phyloP scores from a whole-genome alignment of 1,140 invertebrate species.

The Drosophila quadrilineata region DNA sequence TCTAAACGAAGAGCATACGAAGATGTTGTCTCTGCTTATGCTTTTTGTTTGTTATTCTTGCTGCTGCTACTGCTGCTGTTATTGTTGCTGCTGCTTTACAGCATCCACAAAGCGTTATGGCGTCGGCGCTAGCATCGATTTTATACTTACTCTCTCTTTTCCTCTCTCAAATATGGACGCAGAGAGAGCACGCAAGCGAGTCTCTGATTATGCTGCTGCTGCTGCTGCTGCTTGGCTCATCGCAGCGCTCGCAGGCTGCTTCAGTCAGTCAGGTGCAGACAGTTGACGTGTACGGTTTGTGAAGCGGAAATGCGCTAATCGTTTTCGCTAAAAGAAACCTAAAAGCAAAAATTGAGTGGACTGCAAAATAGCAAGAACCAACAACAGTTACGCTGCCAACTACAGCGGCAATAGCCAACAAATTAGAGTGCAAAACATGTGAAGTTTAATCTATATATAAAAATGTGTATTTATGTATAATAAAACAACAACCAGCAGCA shows the following conservation, averaged over 20 bases:
- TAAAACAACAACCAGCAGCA: constrained; percentile 11
- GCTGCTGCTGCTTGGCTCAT: not conserved
- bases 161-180: no score
- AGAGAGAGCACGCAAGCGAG: no score
- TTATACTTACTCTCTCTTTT: constrained; percentile 14
- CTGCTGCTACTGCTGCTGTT: constrained; percentile 1
- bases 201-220: no score
- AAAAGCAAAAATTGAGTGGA: constrained; percentile 32
- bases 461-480: not conserved
- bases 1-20: constrained; percentile 29
- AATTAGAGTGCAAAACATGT: constrained; percentile 21
- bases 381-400: constrained; percentile 12
- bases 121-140: constrained; percentile 58
- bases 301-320: constrained; percentile 57
- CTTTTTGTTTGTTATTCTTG: not conserved
- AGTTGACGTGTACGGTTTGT: constrained; percentile 81
- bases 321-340: constrained; percentile 22
- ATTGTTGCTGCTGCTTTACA: constrained; percentile 35
- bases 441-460: constrained; percentile 22
- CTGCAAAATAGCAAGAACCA: constrained; percentile 29
- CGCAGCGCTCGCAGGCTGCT: constrained; percentile 4
- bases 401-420: constrained; percentile 26
- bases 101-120: constrained; percentile 58
- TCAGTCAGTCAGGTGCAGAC: constrained; percentile 79
- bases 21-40: constrained; percentile 26